Percentiles rank a stretch among this genome's conserved stretches.
phyloP scores from a whole-genome alignment of 2,113 vertebrate species.

The Equus przewalskii region DNA sequence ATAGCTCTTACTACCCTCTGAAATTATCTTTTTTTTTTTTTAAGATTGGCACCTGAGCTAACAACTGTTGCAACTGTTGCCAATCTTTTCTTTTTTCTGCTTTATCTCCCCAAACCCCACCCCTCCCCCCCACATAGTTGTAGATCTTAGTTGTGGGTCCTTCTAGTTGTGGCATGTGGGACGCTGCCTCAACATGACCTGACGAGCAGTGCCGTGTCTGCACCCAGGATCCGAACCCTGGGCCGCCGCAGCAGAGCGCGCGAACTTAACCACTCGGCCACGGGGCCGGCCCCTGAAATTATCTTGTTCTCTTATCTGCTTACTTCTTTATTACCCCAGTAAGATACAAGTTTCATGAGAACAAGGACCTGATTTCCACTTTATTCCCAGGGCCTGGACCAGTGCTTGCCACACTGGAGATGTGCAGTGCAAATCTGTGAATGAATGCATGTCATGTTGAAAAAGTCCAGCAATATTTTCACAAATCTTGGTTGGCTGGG shows the following conservation, averaged over 20 bases:
- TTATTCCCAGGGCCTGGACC: background rate
- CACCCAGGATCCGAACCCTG: too few species aligned
- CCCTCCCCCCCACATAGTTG: too few species aligned
- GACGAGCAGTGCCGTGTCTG: too few species aligned
- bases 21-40: background rate
- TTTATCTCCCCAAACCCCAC: too few species aligned
- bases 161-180: too few species aligned
- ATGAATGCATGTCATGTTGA: background rate
- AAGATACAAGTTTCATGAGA: background rate
- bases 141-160: too few species aligned
- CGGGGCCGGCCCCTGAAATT: background rate
- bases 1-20: background rate
- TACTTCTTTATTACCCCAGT: background rate
- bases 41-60: too few species aligned
- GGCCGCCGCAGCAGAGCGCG: too few species aligned
- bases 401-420: background rate
- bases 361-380: background rate
- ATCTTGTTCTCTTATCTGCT: background rate
- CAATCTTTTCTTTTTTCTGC: too few species aligned
- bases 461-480: background rate
- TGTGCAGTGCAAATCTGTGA: background rate
- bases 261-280: too few species aligned
- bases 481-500: background rate
- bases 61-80: too few species aligned
- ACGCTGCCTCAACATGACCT: too few species aligned